Evolutionary conservation across 2,113 vertebrate genomes (phyloP), one percentile per base, ranked within the genome.

Genomic region (Anoplopoma fimbria): DNA sequence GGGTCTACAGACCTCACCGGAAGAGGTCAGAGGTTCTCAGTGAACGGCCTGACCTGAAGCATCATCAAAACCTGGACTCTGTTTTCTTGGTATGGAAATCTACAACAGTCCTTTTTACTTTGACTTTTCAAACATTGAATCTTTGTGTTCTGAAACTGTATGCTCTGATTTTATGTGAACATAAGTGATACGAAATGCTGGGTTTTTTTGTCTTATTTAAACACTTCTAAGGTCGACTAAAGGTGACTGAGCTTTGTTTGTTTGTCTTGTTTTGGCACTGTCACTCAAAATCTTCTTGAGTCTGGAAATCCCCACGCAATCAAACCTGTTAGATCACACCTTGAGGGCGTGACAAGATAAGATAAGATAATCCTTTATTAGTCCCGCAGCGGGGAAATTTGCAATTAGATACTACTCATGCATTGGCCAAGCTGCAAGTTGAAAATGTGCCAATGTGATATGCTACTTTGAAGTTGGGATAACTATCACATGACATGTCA

Each of bases 81-180:
- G 29, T 68, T 47, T 85, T 86, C 19, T 36, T 0, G 33, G 87
- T 85, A 71, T 10, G 64, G 33, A 10, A 65, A 64, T 34, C 21
- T 8, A 17, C 17, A 58, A 47, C 21, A 53, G 9, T 23, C n/a
- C 10, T 4, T 65, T 27, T 34, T 12, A 21, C 9, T 10, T 25
- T 5, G 12, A 7, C 3, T 34, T 9, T 58, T 31, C 4, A 25
- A 63, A 53, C 0, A 7, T 27, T 45, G 9, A 45, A 17, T 33
- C 13, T 10, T 55, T 55, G n/a, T 42, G 51, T 29, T 72, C 15
- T 14, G 25, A 34, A 57, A 31, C 7, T 0, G 13, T 10, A 6
- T 17, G 15, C 14, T 9, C 9, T 75, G 23, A 23, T 36, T 25
- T 36, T 36, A 6, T 1, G 12, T 38, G 15, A 27, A 1, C 7